Percentiles rank a stretch among this genome's conserved stretches.
Conservation (phyloP, 2,888 invertebrate genomes). For the Drosophila atroscutellata region DNA sequence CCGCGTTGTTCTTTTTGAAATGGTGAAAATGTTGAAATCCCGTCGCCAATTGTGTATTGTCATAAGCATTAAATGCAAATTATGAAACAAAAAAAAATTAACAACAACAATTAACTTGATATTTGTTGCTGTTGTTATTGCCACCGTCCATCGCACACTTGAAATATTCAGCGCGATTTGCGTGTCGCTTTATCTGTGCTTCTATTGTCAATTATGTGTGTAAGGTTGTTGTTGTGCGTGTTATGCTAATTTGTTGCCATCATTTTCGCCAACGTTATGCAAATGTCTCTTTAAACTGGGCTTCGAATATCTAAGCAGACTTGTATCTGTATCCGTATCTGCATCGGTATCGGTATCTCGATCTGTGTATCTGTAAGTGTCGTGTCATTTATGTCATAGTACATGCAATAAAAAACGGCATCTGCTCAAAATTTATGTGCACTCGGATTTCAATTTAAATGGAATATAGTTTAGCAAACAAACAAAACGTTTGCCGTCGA, state of each 20-base stretch:
- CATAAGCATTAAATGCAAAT: slow-evolving; percentile 4
- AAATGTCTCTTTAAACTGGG: slow-evolving; percentile 44
- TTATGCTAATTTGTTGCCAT: slow-evolving; percentile 49
- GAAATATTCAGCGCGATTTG: slow-evolving; percentile 30
- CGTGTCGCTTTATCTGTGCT: slow-evolving; percentile 35
- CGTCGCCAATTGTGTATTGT: slow-evolving; percentile 60
- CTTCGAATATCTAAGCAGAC: slow-evolving; percentile 31
- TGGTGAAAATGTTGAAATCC: slow-evolving; percentile 54
- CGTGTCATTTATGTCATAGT: slow-evolving; percentile 59
- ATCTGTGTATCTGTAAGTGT: slow-evolving; percentile 51
- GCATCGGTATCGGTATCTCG: slow-evolving; percentile 25
- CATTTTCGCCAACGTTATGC: slow-evolving; percentile 61
- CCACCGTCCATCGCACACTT: slow-evolving; percentile 21
- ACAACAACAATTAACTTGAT: slow-evolving; percentile 8
- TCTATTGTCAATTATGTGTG: slow-evolving; percentile 47
- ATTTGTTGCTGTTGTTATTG: slow-evolving; percentile 12
- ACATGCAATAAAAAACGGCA: slow-evolving; percentile 34
- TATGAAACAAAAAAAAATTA: slow-evolving; percentile 10
- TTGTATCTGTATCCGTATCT: slow-evolving; percentile 29
- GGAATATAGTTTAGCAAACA: slow-evolving; percentile 44
- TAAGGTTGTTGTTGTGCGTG: slow-evolving; percentile 35
- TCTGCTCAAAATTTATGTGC: slow-evolving; percentile 56
- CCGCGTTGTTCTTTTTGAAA: slow-evolving; percentile 33
- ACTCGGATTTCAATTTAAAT: slow-evolving; percentile 51
- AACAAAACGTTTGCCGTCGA: slow-evolving; percentile 66